Evolutionary conservation across 2,888 invertebrate genomes (phyloP).

Genomic region (Trissoscelio sp.): DNA sequence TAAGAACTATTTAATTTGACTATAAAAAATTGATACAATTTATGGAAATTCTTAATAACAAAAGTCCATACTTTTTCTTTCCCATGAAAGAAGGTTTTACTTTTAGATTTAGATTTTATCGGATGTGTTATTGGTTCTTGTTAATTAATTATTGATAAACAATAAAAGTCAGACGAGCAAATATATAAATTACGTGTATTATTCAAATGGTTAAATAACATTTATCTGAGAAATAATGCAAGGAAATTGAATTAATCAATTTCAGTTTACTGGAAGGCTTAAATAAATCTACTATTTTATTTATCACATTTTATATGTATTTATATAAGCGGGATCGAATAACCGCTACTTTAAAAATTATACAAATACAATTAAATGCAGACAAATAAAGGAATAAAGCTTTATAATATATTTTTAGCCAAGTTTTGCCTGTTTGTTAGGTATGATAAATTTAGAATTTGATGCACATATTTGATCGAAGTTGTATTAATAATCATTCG

Average conservation of each 20-base stretch:
- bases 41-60: too few species aligned
- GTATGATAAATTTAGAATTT: not conserved
- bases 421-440: not conserved
- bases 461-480: not conserved
- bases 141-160: constrained; percentile 19
- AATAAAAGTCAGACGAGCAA: constrained; percentile 15
- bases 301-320: constrained; percentile 13
- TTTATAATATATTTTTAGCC: constrained; percentile 6
- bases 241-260: constrained; percentile 35
- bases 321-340: constrained; percentile 14
- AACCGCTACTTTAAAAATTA: constrained; percentile 18
- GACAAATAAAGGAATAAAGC: not conserved
- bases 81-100: too few species aligned
- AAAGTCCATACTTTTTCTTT: too few species aligned
- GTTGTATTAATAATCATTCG: too few species aligned
- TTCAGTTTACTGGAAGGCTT: constrained; percentile 8
- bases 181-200: constrained; percentile 44
- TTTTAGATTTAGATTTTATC: too few species aligned
- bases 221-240: constrained; percentile 33
- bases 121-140: constrained; percentile 1
- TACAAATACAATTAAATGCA: constrained; percentile 22
- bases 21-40: too few species aligned
- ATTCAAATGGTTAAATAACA: constrained; percentile 29
- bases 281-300: constrained; percentile 29
- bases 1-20: too few species aligned